Percentiles rank a stretch among this genome's conserved stretches.
Conservation (phyloP, 2,888 invertebrate genomes). For the Drosophila quasianomalipes region DNA sequence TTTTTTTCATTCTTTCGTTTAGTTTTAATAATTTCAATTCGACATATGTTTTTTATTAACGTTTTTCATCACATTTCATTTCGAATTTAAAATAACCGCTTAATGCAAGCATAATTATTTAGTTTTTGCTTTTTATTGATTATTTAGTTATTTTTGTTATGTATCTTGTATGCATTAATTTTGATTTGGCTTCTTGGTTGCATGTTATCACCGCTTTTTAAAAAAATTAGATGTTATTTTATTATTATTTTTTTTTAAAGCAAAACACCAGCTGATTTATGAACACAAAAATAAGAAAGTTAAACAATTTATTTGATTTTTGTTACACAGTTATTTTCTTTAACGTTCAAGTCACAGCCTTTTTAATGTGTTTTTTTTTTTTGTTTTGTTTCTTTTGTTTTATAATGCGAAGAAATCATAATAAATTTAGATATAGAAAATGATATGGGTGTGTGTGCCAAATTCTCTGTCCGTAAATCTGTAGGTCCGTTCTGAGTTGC, state of each 20-base stretch:
- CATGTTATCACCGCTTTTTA: constrained; percentile 72
- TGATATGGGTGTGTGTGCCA: constrained; percentile 52
- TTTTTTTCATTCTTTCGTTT: constrained; percentile 27
- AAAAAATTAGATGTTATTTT: constrained; percentile 59
- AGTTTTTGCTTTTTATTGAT: constrained; percentile 35
- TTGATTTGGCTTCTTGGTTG: constrained; percentile 78
- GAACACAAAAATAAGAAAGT: constrained; percentile 18
- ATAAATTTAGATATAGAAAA: constrained; percentile 34
- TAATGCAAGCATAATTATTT: constrained; percentile 51
- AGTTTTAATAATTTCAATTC: constrained; percentile 62
- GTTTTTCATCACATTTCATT: constrained; percentile 73
- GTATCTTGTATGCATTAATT: constrained; percentile 67
- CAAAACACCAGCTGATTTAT: constrained; percentile 22
- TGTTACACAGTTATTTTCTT: constrained; percentile 58
- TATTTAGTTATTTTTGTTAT: constrained; percentile 35
- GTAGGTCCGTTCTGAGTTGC: constrained; percentile 44
- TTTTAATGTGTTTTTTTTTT: constrained; percentile 57
- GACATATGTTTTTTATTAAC: constrained; percentile 60
- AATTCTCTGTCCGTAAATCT: constrained; percentile 58
- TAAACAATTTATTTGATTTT: constrained; percentile 64
- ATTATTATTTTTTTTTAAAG: constrained; percentile 22
- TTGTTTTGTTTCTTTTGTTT: constrained; percentile 24
- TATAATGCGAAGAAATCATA: constrained; percentile 33
- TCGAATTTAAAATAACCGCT: constrained; percentile 61
- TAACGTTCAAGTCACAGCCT: constrained; percentile 77